A percentile compares a stretch with the other conserved stretches of the same genome.
These are phyloP conservation scores for Samia ricini DNA, from an alignment of 1,140 invertebrate species.

Conservation along the genomic window DNA sequence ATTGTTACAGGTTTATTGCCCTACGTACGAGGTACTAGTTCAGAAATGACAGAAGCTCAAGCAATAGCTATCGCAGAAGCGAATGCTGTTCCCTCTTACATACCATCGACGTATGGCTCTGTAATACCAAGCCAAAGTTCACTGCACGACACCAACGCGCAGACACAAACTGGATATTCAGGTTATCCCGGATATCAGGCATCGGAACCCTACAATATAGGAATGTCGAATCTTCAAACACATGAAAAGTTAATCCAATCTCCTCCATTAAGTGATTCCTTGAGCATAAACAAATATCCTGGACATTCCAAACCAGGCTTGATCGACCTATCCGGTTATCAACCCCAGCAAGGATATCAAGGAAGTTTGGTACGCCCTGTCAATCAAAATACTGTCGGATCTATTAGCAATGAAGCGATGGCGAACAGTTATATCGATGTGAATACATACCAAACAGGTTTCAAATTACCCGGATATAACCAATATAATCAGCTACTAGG, in stretches of 20 bases:
- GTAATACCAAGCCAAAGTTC: not conserved
- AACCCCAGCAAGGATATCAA: not conserved
- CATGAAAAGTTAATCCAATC: not conserved
- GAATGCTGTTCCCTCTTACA: no score
- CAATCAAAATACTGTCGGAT: not conserved
- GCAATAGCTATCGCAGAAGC: conserved; percentile 11
- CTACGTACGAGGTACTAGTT: not conserved
- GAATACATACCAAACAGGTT: not conserved
- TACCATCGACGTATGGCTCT: not conserved
- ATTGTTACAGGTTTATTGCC: conserved; percentile 1
- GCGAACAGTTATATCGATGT: not conserved
- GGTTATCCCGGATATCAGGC: no score
- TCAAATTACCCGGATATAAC: not conserved
- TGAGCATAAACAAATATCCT: not conserved
- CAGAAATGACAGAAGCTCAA: conserved; percentile 12
- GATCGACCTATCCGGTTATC: not conserved
- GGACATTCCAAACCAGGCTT: not conserved
- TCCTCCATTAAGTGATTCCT: not conserved
- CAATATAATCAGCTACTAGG: not conserved
- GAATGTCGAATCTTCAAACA: not conserved
- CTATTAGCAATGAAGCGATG: not conserved
- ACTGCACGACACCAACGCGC: not conserved
- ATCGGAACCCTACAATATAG: not conserved
- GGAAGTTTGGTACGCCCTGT: not conserved
- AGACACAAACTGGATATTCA: no score